A percentile compares a stretch with the other conserved stretches of the same genome.
These are phyloP conservation scores for Lophius piscatorius DNA, from an alignment of 2,113 vertebrate genomes.

Conservation along the genomic window DNA sequence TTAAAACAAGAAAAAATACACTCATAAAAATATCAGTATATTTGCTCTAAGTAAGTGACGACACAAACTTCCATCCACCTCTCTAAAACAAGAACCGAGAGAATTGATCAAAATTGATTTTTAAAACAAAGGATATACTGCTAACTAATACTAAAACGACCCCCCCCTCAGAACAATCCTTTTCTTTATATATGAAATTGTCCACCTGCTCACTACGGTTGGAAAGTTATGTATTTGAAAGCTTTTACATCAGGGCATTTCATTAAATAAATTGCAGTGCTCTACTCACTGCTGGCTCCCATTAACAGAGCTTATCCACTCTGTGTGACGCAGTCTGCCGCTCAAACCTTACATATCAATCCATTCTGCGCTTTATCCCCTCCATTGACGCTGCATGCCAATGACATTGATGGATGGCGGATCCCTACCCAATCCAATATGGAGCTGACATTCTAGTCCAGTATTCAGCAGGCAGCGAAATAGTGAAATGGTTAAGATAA, in stretches of 20 bases:
- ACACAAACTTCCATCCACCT: too few relatives aligned
- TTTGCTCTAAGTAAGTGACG: too few relatives aligned
- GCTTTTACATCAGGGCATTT: background rate
- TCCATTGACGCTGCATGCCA: slow-evolving; percentile 20
- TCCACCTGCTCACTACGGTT: background rate
- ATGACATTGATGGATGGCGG: slow-evolving; percentile 62
- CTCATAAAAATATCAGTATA: too few relatives aligned
- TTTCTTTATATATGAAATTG: too few relatives aligned
- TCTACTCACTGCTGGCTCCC: slow-evolving; percentile 15
- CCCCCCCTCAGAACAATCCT: too few relatives aligned
- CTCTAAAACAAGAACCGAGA: too few relatives aligned
- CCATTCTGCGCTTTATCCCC: slow-evolving; percentile 46
- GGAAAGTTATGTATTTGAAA: background rate
- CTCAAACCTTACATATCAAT: slow-evolving; percentile 53
- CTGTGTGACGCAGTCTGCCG: slow-evolving; percentile 49
- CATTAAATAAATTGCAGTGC: slow-evolving; percentile 29
- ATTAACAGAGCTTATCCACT: slow-evolving; percentile 29
- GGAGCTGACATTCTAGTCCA: slow-evolving; percentile 28
- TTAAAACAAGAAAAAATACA: too few relatives aligned
- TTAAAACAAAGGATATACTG: too few relatives aligned
- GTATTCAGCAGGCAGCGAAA: background rate
- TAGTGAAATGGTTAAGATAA: too few relatives aligned
- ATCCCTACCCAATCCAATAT: slow-evolving; percentile 27
- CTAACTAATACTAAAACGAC: background rate
- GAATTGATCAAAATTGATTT: too few relatives aligned